These are phyloP conservation scores for Pectinophora gossypiella DNA, from an alignment of 1,140 invertebrate genomes.

Conservation along the genomic window DNA sequence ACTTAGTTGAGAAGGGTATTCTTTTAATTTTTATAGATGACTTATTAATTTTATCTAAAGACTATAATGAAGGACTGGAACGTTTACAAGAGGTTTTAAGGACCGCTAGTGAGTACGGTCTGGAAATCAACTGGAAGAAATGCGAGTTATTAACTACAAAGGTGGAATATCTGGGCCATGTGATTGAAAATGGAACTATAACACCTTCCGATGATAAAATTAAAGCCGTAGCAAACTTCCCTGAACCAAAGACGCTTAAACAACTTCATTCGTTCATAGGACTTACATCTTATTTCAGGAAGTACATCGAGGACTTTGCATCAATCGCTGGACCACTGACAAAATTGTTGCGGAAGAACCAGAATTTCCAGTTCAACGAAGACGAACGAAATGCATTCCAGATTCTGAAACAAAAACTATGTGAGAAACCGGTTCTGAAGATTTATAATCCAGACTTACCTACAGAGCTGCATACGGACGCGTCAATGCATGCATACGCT, in stretches of 20 bases:
- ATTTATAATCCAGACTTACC: conserved; percentile 38
- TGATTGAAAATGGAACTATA: conserved; percentile 22
- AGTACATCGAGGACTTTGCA: conserved; percentile 31
- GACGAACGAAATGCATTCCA: conserved; percentile 20
- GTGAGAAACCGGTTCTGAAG: conserved; percentile 33
- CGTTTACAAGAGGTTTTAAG: conserved; percentile 22
- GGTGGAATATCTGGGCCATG: too few species aligned
- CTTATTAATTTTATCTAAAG: too few species aligned
- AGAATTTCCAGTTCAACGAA: conserved; percentile 25
- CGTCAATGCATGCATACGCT: conserved; percentile 26
- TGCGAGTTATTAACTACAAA: conserved; percentile 23
- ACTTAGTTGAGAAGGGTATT: too few species aligned
- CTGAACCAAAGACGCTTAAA: conserved; percentile 19
- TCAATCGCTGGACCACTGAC: conserved; percentile 29
- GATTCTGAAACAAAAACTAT: conserved; percentile 18
- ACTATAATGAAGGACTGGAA: conserved; percentile 33
- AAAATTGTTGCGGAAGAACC: conserved; percentile 29
- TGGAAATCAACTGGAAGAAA: conserved; percentile 24
- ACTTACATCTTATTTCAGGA: conserved; percentile 32
- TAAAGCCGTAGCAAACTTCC: conserved; percentile 16
- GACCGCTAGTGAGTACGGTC: conserved; percentile 4
- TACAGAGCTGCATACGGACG: conserved; percentile 35
- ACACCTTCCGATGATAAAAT: conserved; percentile 17
- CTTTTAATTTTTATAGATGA: too few species aligned
- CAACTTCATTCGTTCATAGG: conserved; percentile 22